Evolutionary conservation across 2,113 vertebrate species (phyloP).

Genomic region (Alectura lathami): DNA sequence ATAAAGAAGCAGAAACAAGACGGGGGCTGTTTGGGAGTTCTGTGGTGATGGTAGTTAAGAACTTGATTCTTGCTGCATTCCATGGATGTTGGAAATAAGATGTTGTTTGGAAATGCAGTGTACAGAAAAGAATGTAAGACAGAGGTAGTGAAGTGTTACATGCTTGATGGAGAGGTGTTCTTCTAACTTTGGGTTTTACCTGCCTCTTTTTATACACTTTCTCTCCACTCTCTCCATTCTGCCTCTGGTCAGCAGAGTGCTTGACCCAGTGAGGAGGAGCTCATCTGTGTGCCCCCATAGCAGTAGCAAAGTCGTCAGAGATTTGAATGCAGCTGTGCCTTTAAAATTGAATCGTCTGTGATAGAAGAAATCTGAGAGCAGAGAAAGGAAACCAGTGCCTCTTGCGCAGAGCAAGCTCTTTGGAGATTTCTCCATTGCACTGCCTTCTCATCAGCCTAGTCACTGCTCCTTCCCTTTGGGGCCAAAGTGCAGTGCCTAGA

Average conservation of each 20-base stretch:
- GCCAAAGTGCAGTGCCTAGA: not conserved
- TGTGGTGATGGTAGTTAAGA: accelerated
- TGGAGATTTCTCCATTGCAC: not conserved
- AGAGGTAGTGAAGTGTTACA: not conserved
- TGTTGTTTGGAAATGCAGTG: not conserved
- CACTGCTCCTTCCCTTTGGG: not conserved
- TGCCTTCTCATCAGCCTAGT: not conserved
- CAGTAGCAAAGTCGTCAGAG: not conserved
- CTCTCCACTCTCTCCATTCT: not conserved
- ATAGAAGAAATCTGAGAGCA: constrained; percentile 52
- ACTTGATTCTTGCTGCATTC: not conserved
- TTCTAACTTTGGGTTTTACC: not conserved
- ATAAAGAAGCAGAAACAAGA: not conserved
- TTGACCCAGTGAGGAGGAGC: not conserved
- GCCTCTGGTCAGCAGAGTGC: not conserved
- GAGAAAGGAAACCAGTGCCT: not conserved
- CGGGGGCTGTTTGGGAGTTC: not conserved
- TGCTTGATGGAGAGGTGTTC: not conserved
- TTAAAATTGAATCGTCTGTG: constrained; percentile 9
- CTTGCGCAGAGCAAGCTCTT: not conserved
- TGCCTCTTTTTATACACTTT: not conserved
- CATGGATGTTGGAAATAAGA: not conserved
- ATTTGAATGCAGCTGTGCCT: constrained; percentile 18
- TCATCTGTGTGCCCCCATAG: not conserved
- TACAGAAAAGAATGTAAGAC: not conserved